Percentiles rank a stretch among this genome's conserved stretches.
Evolutionary conservation across 2,888 invertebrate species (phyloP).

Genomic region (Caenorhabditis angaria): DNA sequence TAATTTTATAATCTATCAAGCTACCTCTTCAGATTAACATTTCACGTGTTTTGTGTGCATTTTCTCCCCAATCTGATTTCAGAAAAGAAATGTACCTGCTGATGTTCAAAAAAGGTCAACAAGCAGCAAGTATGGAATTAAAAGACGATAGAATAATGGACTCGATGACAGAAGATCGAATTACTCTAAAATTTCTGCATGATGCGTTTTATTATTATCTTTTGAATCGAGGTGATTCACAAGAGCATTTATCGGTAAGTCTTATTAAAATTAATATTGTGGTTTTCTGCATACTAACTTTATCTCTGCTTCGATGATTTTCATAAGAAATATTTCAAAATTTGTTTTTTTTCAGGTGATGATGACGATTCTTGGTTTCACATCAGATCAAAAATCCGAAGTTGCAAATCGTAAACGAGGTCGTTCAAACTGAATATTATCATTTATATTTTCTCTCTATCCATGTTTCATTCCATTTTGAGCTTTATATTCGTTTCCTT

Average conservation of each 20-base stretch:
- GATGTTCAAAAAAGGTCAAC: slow-evolving; percentile 72
- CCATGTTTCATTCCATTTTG: slow-evolving; percentile 25
- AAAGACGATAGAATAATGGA: slow-evolving; percentile 48
- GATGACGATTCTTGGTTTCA: slow-evolving; percentile 82
- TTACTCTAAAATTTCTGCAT: slow-evolving; percentile 89
- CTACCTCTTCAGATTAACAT: no score
- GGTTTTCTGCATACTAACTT: not conserved
- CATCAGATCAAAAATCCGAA: slow-evolving; percentile 66
- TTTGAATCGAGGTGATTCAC: slow-evolving; percentile 84
- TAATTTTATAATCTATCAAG: no score
- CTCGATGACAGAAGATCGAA: slow-evolving; percentile 81
- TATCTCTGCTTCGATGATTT: not conserved
- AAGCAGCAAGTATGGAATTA: slow-evolving; percentile 65
- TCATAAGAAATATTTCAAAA: not conserved
- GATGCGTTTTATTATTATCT: slow-evolving; percentile 91
- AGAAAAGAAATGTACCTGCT: slow-evolving; percentile 69
- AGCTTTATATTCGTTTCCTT: slow-evolving; percentile 26
- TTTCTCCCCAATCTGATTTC: no score
- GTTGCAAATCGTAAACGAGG: slow-evolving; percentile 47
- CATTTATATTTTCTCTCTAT: not conserved
- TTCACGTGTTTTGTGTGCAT: no score
- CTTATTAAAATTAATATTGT: no score
- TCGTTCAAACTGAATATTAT: slow-evolving; percentile 27
- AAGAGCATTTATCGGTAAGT: slow-evolving; percentile 80
- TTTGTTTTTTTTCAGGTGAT: slow-evolving; percentile 83